Percentiles rank a stretch among this genome's conserved stretches.
phyloP scores from a whole-genome alignment of 1,140 invertebrate species.

The Lepidurus packardi region DNA sequence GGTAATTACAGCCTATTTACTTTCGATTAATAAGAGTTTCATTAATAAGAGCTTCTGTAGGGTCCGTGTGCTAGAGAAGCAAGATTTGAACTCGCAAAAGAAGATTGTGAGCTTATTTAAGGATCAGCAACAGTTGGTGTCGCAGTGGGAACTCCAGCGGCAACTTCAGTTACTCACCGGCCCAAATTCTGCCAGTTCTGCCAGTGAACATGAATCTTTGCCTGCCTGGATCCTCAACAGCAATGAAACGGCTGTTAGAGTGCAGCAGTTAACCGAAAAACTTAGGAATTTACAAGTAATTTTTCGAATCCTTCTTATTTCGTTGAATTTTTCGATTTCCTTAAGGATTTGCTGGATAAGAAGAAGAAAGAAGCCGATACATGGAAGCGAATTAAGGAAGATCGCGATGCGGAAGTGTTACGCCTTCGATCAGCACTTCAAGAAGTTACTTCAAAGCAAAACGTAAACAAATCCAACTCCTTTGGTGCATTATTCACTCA shows the following conservation, averaged over 20 bases:
- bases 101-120: neutral
- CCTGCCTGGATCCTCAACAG: neutral
- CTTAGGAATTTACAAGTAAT: neutral
- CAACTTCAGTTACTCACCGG: neutral
- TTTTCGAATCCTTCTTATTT: neutral
- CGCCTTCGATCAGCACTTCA: neutral
- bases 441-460: neutral
- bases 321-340: neutral
- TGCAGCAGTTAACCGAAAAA: neutral
- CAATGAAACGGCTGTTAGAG: neutral
- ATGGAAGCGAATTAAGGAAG: neutral
- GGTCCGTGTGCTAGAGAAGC: neutral
- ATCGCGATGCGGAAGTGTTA: neutral
- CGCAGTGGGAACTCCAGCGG: constrained; percentile 18
- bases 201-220: neutral
- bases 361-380: neutral
- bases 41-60: neutral
- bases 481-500: neutral
- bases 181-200: neutral
- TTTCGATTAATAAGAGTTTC: neutral
- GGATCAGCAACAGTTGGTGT: neutral
- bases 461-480: neutral
- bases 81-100: constrained; percentile 23
- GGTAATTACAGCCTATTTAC: neutral
- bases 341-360: neutral